Percentiles rank a stretch among this genome's conserved stretches.
phyloP scores from a whole-genome alignment of 2,888 invertebrate genomes.

The Emmelina monodactyla region DNA sequence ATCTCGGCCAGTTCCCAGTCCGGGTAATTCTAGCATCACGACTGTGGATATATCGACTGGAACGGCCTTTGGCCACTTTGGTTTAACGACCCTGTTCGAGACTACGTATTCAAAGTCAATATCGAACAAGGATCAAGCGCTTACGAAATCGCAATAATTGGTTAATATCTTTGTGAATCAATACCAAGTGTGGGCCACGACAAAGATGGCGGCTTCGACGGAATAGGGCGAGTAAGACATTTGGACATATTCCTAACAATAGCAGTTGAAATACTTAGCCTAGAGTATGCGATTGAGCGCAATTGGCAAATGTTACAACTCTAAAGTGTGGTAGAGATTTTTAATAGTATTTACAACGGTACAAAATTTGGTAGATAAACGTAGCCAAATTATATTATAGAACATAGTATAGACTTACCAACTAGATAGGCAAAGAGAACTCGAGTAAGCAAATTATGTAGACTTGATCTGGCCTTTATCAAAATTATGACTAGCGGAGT shows the following conservation, averaged over 20 bases:
- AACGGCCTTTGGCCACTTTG: constrained; percentile 1
- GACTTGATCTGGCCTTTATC: constrained; percentile 39
- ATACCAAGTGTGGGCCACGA: constrained; percentile 1
- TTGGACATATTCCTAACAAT: constrained; percentile 5
- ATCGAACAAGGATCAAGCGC: constrained; percentile 33
- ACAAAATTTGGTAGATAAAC: constrained; percentile 31
- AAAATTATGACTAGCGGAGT: constrained; percentile 38
- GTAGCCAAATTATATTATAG: constrained; percentile 34
- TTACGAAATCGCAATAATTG: constrained; percentile 18
- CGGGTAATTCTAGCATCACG: too few species aligned
- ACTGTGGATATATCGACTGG: too few species aligned
- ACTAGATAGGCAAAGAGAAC: constrained; percentile 31
- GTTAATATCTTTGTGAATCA: constrained; percentile 1
- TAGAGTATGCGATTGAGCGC: constrained; percentile 29
- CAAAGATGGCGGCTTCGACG: constrained; percentile 36
- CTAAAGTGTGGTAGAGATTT: constrained; percentile 45
- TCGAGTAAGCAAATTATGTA: constrained; percentile 37
- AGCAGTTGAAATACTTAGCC: constrained; percentile 41
- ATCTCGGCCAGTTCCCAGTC: neutral
- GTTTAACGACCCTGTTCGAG: neutral
- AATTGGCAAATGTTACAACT: constrained; percentile 25
- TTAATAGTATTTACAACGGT: constrained; percentile 32
- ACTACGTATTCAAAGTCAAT: neutral
- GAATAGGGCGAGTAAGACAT: constrained; percentile 56
- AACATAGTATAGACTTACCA: constrained; percentile 46